phyloP scores from a whole-genome alignment of 2,888 invertebrate species.

The Caenorhabditis wallacei region DNA sequence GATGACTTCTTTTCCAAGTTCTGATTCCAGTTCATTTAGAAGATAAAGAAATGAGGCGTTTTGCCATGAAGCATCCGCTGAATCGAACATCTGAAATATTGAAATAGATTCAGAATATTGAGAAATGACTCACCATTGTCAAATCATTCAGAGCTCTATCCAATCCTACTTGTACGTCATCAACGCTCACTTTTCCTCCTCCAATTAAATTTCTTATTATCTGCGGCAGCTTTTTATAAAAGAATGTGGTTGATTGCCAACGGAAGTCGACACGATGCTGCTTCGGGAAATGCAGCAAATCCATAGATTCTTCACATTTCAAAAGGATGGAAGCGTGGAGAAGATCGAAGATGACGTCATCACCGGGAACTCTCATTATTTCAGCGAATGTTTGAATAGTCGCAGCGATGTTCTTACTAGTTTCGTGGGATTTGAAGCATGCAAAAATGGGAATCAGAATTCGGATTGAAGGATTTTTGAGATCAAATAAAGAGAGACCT shows the following conservation, averaged over 20 bases:
- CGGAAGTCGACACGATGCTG: conserved; percentile 49
- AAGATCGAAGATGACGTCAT: conserved; percentile 47
- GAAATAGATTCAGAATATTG: background rate
- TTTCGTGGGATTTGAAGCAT: conserved; percentile 36
- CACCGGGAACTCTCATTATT: conserved; percentile 30
- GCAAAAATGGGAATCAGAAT: conserved; percentile 47
- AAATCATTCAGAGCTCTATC: conserved; percentile 22
- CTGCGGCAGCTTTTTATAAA: conserved; percentile 48
- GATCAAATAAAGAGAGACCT: conserved; percentile 12
- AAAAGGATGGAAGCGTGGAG: conserved; percentile 36
- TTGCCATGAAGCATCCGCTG: conserved; percentile 40
- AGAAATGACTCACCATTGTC: conserved; percentile 27
- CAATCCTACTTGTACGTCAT: conserved; percentile 29
- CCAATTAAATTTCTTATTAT: conserved; percentile 32
- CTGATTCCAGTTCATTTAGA: conserved; percentile 8
- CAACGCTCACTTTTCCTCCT: background rate
- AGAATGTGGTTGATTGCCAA: conserved; percentile 57
- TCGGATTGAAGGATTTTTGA: conserved; percentile 47
- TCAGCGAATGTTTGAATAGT: conserved; percentile 35
- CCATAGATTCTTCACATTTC: conserved; percentile 49
- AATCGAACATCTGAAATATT: conserved; percentile 41
- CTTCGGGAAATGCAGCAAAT: conserved; percentile 38
- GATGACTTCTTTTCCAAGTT: conserved; percentile 5
- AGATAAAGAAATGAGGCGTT: conserved; percentile 46
- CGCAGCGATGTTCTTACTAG: conserved; percentile 30